Evolutionary conservation across 2,113 vertebrate genomes (phyloP), one percentile per base, ranked within the genome.

Genomic region (Labeo catla): DNA sequence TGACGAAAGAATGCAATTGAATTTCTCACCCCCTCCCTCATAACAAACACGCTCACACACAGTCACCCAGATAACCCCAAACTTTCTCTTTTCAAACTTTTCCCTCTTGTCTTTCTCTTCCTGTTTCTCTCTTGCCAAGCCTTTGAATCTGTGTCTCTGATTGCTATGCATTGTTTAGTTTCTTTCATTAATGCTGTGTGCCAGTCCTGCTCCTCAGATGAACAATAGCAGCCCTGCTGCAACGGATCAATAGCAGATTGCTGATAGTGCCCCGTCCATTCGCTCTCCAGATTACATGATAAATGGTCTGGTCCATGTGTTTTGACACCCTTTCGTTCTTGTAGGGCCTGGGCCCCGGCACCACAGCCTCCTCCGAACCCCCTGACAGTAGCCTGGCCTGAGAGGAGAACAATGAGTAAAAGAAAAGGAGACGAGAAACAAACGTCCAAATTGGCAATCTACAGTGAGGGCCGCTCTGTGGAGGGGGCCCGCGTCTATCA

Each of bases 261-360:
- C 97, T 98, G 97, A 98, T 99, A 97, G 96, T 94, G 96, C 96
- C 97, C 97, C 96, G 95, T 97, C 97, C 97, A 96, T 97, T 97
- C 97, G 94, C 91, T 93, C 95, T 95, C 95, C 93, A 98, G 97
- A 98, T 99, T 96, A 97, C 96, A 95, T 99, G 98, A 99, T 97
- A 97, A 98, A 99, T 99, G 97, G 97, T 88, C 88, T 88, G 93
- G 96, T 93, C 97, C 96, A 95, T 96, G 94, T 8, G 19, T 95
- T 95, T 95, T 97, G 98, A 98, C 97, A 96, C 95, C 94, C 95
- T 94, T 92, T 94, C 89, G 87, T 90, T 95, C 89, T 89, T 87
- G 91, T 93, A 94, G 89, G 95, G 94, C 94, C 94, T 91, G 91
- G 95, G 93, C 93, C 86, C 91, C 92, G 59, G 93, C 61, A 90